These are phyloP conservation scores for Ganaspis brasiliensis DNA, from an alignment of 2,888 invertebrate species.

Conservation along the genomic window DNA sequence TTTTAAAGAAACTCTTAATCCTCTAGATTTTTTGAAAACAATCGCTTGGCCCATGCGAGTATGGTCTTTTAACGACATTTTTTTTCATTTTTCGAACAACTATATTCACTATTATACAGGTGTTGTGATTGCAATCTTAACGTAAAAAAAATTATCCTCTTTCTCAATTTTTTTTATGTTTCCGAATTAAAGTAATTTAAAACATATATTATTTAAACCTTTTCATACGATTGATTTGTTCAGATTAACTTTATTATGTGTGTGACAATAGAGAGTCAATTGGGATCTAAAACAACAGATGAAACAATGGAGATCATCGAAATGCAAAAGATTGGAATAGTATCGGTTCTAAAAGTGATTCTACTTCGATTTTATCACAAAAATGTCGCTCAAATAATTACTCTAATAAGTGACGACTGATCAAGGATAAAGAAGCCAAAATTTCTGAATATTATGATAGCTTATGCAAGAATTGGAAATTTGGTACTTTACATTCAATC, in stretches of 20 bases:
- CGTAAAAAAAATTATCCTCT: too few relatives aligned
- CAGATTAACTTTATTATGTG: neutral
- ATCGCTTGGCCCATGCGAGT: conserved; percentile 6
- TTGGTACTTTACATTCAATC: neutral
- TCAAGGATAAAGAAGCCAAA: neutral
- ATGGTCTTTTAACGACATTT: neutral
- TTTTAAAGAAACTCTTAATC: neutral
- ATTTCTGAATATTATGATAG: neutral
- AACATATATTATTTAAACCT: too few relatives aligned
- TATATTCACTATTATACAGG: neutral
- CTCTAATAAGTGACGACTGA: neutral
- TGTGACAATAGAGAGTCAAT: neutral
- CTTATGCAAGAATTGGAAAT: neutral
- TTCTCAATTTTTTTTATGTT: neutral
- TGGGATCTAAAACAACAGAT: neutral
- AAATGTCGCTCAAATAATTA: neutral
- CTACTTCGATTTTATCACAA: conserved; percentile 1
- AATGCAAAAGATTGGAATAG: conserved; percentile 3
- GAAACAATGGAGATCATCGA: neutral
- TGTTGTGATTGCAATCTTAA: too few relatives aligned
- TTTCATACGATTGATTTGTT: neutral
- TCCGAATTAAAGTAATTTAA: too few relatives aligned
- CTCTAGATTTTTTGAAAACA: neutral
- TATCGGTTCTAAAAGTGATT: neutral
- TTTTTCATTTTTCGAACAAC: neutral